Evolutionary conservation across 2,888 invertebrate genomes (phyloP), one percentile per base, ranked within the genome.

Genomic region (Holacanthella duospinosa): DNA sequence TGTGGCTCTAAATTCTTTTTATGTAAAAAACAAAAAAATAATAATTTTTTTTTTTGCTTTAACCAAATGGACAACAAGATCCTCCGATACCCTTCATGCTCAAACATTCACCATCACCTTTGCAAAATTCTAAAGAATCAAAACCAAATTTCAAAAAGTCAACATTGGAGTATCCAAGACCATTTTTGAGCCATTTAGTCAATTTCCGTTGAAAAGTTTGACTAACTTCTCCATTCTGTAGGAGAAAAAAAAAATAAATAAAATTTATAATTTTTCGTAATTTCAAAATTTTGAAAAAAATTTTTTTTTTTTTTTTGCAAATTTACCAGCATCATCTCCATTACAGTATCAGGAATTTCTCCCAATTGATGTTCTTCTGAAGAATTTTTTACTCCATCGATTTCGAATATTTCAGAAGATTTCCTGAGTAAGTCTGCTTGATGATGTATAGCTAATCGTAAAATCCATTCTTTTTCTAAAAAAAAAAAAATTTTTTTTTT

Each of bases 311-410:
- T 56, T 27, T 25, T n/a, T 56, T 16, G 25, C 19, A 9, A 12
- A 59, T 19, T 43, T 24, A 59, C 59, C 21, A 59, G 44, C 59
- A 59, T 59, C 43, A 44, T 26, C 6, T 59, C 59, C 24, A 59
- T n/a, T 2, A 59, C 43, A 6, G 24, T 43, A 6, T 25, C 44
- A 21, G 59, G 59, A 19, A 59, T 48, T 26, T 44, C 9, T 4
- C 25, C 25, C 29, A 43, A 27, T 2, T 43, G 12, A n/a, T 44
- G 43, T n/a, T 25, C 29, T 21, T 24, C 44, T 26, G 29, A 26
- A 44, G 26, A 9, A 25, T 43, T 43, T 6, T n/a, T 43, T n/a
- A 3, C 26, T n/a, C 6, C 4, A 59, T 4, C 25, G 24, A 4
- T 26, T 6, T 9, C 4, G 6, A 24, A 2, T 6, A n/a, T 21